These are phyloP conservation scores for Hemiscyllium ocellatum DNA, from an alignment of 2,113 vertebrate genomes.

Conservation along the genomic window DNA sequence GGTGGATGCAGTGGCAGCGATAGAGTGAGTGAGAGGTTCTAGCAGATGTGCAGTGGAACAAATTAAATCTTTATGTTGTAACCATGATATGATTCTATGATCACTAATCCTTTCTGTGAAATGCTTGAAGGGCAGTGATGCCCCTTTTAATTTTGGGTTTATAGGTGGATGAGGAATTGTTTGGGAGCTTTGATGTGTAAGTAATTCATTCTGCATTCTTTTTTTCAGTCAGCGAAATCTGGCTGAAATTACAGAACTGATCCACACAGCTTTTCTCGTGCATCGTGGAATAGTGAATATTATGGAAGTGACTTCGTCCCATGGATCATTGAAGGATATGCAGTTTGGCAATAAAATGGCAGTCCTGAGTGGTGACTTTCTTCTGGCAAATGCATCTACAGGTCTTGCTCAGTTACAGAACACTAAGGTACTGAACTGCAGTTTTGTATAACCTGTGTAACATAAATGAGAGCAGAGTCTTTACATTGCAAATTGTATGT, in stretches of 20 bases:
- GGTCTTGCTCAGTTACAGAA: conserved; percentile 86
- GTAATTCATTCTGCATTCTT: conserved; percentile 1
- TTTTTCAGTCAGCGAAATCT: conserved; percentile 81
- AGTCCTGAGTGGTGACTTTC: conserved; percentile 89
- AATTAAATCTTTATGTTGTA: not conserved
- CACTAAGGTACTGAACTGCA: conserved; percentile 72
- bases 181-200: not conserved
- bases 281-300: conserved; percentile 91
- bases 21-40: no score
- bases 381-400: conserved; percentile 87
- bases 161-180: not conserved
- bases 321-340: conserved; percentile 92
- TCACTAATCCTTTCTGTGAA: not conserved
- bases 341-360: conserved; percentile 98
- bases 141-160: not conserved
- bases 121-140: not conserved
- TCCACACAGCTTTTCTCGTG: conserved; percentile 92
- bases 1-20: no score
- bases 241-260: conserved; percentile 93
- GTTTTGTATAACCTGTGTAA: not conserved
- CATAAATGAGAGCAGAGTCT: not conserved
- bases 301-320: conserved; percentile 75
- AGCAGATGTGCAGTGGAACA: not conserved
- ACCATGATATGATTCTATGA: not conserved
- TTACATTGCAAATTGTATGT: not conserved